A percentile compares a stretch with the other conserved stretches of the same genome.
These are phyloP conservation scores for Pteropus alecto DNA, from an alignment of 2,113 vertebrate genomes.

Conservation along the genomic window DNA sequence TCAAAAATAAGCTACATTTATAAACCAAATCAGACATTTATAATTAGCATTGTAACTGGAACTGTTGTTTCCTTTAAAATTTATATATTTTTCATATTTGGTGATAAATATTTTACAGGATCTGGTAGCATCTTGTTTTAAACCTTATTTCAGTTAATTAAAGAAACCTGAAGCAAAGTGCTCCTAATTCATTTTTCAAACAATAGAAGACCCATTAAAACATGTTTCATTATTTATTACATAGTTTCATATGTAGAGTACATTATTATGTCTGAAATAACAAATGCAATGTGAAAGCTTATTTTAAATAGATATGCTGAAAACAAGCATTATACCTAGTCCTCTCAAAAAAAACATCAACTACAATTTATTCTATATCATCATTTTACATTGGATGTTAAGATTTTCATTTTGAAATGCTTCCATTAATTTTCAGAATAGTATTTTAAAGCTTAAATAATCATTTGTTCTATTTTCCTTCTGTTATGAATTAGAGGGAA, in stretches of 20 bases:
- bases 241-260: conserved; percentile 6
- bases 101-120: conserved; percentile 36
- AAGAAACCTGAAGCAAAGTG: not conserved
- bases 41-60: conserved; percentile 23
- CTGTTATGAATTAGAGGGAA: not conserved
- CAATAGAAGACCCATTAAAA: conserved; percentile 21
- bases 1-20: conserved; percentile 39
- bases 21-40: not conserved
- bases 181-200: conserved; percentile 42
- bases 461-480: not conserved
- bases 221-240: not conserved
- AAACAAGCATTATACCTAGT: not conserved
- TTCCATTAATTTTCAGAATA: not conserved
- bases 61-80: not conserved
- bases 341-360: not conserved
- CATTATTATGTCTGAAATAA: not conserved
- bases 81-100: conserved; percentile 1
- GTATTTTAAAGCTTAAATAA: not conserved
- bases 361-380: not conserved
- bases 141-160: conserved; percentile 36
- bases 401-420: conserved; percentile 29
- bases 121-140: conserved; percentile 5
- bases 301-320: conserved; percentile 7
- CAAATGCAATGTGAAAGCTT: not conserved
- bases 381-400: not conserved